Evolutionary conservation across 1,140 invertebrate genomes (phyloP), one percentile per base, ranked within the genome.

Genomic region (Carposina sasakii): DNA sequence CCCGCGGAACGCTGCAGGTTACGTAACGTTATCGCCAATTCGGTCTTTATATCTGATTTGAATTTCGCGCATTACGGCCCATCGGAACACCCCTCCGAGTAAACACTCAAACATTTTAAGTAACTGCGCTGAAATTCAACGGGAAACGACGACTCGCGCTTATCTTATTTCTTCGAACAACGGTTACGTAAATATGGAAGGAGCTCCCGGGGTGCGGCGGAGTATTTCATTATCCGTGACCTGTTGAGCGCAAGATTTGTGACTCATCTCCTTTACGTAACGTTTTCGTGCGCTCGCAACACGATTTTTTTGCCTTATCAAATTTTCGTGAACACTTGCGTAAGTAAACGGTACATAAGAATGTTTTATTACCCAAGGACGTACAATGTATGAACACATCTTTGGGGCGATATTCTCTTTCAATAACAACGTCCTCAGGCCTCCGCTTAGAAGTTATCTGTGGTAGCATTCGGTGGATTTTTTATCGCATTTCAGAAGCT

Each of bases 141-240:
- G 40, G 52, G 66, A 66, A 68, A 70, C 57, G 60, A 60, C 54
- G 52, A 57, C 31, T 59, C 57, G 43, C 57, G 61, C 62, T 76
- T 70, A 65, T 69, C 54, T 69, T 68, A 61, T 66, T 72, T 39
- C 57, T 74, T 65, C 54, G 56, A 71, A 77, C 65, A 68, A 68
- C 67, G 63, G 63, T 71, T 73, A 74, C 65, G 64, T 71, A 72
- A 77, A 82, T 75, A 73, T 72, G 66, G 59, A 64, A 71, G 70
- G 61, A 70, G 61, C 59, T 69, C 67, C 63, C 61, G 54, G 60
- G 63, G 63, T 61, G 63, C 61, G 59, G 56, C 52, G 44, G 63
- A 71, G 63, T 73, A 71, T 74, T 78, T 81, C 72, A 77, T 78
- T 78, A 78, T 68, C 64, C 59, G 59, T 74, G 76, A 78, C 77